phyloP scores from a whole-genome alignment of 64 coral and sea anemone species.

The Porites australiensis region DNA sequence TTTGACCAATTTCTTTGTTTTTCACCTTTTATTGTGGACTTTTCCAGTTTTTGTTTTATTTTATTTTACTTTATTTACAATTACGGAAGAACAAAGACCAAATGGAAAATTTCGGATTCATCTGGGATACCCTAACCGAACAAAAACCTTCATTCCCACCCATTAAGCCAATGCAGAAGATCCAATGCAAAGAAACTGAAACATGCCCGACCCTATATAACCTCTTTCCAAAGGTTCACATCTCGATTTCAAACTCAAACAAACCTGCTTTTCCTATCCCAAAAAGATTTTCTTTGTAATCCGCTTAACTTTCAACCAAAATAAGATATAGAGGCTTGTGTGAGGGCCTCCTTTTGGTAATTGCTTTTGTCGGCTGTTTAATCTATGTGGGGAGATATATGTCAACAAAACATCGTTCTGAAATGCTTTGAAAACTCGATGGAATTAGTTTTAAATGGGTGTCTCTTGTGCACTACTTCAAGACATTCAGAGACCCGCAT shows the following conservation, averaged over 20 bases:
- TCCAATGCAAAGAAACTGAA: not conserved
- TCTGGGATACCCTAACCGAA: slow-evolving; percentile 1
- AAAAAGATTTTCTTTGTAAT: not conserved
- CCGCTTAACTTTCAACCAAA: not conserved
- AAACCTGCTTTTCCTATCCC: not conserved
- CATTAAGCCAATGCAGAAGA: not conserved
- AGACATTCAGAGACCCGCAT: not conserved
- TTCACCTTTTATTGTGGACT: no score
- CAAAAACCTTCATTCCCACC: slow-evolving; percentile 13
- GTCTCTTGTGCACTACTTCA: not conserved
- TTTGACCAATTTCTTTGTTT: not conserved
- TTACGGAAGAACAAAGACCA: not conserved
- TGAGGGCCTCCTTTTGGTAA: not conserved
- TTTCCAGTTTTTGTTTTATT: no score
- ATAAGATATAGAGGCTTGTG: not conserved
- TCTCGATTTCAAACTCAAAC: not conserved
- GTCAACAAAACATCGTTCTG: slow-evolving; percentile 37
- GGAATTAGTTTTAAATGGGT: slow-evolving; percentile 13
- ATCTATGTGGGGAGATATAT: slow-evolving; percentile 38
- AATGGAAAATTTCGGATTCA: not conserved
- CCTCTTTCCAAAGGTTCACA: no score
- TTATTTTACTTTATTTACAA: not conserved
- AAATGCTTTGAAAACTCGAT: slow-evolving; percentile 21
- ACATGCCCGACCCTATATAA: not conserved
- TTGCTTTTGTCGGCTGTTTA: slow-evolving; percentile 10